These are phyloP conservation scores for Luidia sarsii DNA, from an alignment of 53 echinoderm and acorn worm species.

Conservation along the genomic window DNA sequence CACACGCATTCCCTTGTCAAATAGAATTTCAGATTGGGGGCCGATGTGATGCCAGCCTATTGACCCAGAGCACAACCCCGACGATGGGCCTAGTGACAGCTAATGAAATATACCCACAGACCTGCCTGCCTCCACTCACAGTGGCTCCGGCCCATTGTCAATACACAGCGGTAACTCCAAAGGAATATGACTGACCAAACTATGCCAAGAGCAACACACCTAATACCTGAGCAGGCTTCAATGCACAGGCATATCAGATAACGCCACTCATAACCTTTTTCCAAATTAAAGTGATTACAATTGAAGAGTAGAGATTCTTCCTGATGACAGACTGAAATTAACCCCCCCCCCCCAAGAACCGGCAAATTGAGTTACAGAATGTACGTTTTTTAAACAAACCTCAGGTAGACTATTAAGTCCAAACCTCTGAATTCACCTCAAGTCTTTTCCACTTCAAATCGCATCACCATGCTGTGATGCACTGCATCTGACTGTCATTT, in stretches of 20 bases:
- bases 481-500: constrained; percentile 17
- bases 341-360: constrained; percentile 25
- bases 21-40: too few species aligned
- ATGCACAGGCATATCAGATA: constrained; percentile 58
- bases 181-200: constrained; percentile 52
- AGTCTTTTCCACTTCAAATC: neutral
- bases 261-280: constrained; percentile 59
- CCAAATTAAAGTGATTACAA: constrained; percentile 61
- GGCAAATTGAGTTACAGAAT: constrained; percentile 38
- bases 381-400: constrained; percentile 28
- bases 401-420: constrained; percentile 16
- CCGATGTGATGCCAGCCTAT: too few species aligned
- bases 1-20: too few species aligned
- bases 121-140: constrained; percentile 11
- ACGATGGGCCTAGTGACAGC: constrained; percentile 37
- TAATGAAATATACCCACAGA: constrained; percentile 44
- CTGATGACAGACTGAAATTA: constrained; percentile 49
- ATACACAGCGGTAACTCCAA: constrained; percentile 55
- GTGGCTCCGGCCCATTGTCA: constrained; percentile 25
- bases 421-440: neutral
- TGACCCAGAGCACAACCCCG: neutral
- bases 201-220: constrained; percentile 58
- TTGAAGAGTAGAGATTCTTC: constrained; percentile 32
- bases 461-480: neutral
- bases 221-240: constrained; percentile 49